Conservation (phyloP, 2,888 invertebrate genomes). For the Hyposoter dolosus region DNA sequence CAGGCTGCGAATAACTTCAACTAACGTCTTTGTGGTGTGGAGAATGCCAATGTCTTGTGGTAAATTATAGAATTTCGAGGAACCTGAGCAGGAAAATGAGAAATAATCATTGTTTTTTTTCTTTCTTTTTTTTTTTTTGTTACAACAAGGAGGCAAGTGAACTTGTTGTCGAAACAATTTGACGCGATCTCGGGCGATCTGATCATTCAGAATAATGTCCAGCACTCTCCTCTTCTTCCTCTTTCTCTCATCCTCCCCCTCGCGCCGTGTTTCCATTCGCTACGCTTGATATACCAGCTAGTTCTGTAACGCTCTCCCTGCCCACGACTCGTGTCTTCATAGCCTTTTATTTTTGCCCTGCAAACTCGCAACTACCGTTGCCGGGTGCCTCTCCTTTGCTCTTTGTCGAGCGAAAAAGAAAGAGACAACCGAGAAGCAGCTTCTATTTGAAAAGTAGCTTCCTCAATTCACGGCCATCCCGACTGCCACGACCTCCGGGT, state of each 20-base stretch:
- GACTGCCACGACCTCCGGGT: conserved; percentile 52
- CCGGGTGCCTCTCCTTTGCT: conserved; percentile 45
- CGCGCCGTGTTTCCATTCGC: conserved; percentile 26
- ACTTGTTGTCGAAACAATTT: conserved; percentile 48
- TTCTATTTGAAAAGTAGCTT: conserved; percentile 55
- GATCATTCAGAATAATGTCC: conserved; percentile 24
- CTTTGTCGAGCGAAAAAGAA: conserved; percentile 22
- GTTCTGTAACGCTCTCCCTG: conserved; percentile 45
- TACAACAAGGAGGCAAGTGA: conserved; percentile 33
- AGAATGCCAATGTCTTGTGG: conserved; percentile 40
- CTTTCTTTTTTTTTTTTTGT: conserved; percentile 20
- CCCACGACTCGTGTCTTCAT: conserved; percentile 36
- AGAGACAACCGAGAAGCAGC: conserved; percentile 36
- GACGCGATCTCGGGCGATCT: conserved; percentile 20
- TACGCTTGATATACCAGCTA: conserved; percentile 55
- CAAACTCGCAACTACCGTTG: conserved; percentile 68
- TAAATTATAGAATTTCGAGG: conserved; percentile 42
- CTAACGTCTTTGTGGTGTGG: conserved; percentile 39
- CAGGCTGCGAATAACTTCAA: conserved; percentile 47
- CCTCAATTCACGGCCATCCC: conserved; percentile 58
- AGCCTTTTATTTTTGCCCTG: conserved; percentile 61
- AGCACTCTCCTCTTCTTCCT: neutral
- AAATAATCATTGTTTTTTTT: conserved; percentile 30
- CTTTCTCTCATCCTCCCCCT: neutral
- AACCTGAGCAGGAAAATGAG: conserved; percentile 35